These are phyloP conservation scores for Prinia subflava DNA, from an alignment of 2,113 vertebrate genomes.

Conservation along the genomic window DNA sequence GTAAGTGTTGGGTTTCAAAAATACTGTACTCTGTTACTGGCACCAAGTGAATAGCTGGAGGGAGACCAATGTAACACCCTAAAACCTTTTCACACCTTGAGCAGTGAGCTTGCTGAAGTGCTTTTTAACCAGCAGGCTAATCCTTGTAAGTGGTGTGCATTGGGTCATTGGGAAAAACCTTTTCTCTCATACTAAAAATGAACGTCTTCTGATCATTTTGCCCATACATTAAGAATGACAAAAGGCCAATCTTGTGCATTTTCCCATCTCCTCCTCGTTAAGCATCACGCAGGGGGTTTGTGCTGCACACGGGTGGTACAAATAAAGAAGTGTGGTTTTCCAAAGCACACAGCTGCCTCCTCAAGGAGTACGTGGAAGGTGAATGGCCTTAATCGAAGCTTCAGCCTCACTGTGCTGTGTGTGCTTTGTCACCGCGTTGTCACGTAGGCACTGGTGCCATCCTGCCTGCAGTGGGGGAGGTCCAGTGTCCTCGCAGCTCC, in stretches of 20 bases:
- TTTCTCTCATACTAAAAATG: not conserved
- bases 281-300: not conserved
- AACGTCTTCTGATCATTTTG: not conserved
- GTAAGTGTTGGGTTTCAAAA: not conserved
- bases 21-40: not conserved
- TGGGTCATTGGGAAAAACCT: not conserved
- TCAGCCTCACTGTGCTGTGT: rapidly evolving
- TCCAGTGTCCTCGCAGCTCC: not conserved
- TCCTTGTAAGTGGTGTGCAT: not conserved
- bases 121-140: not conserved
- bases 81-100: not conserved
- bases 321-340: not conserved
- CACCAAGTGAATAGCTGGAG: not conserved
- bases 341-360: not conserved
- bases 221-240: not conserved
- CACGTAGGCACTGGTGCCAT: not conserved
- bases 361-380: not conserved
- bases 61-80: not conserved
- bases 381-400: not conserved
- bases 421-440: not conserved
- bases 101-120: not conserved
- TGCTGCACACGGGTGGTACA: not conserved
- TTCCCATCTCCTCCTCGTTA: not conserved
- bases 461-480: not conserved
- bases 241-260: not conserved